phyloP scores from a whole-genome alignment of 2,113 vertebrate genomes.

The Tachysurus vachellii region DNA sequence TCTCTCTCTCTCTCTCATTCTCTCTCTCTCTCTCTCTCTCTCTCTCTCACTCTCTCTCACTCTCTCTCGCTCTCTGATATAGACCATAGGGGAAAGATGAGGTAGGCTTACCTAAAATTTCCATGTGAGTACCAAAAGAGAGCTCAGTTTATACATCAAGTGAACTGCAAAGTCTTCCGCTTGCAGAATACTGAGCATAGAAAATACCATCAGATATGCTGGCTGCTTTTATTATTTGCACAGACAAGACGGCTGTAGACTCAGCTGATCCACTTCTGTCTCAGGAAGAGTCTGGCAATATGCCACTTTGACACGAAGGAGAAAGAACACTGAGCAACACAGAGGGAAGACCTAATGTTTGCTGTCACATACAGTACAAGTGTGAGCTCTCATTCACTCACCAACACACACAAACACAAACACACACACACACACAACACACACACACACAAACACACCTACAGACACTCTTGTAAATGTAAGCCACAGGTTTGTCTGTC shows the following conservation, averaged over 20 bases:
- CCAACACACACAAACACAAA: conserved; percentile 6
- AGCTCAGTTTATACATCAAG: conserved; percentile 5
- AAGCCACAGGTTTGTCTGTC: conserved; percentile 33
- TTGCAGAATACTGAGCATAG: background rate
- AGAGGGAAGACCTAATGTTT: background rate
- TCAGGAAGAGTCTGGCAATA: conserved; percentile 17
- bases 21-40: background rate
- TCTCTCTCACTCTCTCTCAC: conserved; percentile 16
- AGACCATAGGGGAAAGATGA: background rate
- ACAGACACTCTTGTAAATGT: conserved; percentile 8
- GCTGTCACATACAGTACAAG: conserved; percentile 19
- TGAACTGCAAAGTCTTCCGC: background rate
- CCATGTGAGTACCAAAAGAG: conserved; percentile 6
- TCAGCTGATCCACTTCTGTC: conserved; percentile 13
- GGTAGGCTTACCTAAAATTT: background rate
- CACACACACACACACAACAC: conserved; percentile 21
- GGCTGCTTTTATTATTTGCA: conserved; percentile 23
- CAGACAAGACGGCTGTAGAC: background rate
- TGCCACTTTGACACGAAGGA: background rate
- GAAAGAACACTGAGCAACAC: conserved; percentile 6
- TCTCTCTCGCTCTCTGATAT: background rate
- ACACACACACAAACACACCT: conserved; percentile 20
- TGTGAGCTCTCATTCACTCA: background rate
- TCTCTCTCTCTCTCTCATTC: conserved; percentile 9
- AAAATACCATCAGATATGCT: conserved; percentile 6